Conservation (phyloP, 2,797 vertebrate species). For the Propithecus deckenii region DNA sequence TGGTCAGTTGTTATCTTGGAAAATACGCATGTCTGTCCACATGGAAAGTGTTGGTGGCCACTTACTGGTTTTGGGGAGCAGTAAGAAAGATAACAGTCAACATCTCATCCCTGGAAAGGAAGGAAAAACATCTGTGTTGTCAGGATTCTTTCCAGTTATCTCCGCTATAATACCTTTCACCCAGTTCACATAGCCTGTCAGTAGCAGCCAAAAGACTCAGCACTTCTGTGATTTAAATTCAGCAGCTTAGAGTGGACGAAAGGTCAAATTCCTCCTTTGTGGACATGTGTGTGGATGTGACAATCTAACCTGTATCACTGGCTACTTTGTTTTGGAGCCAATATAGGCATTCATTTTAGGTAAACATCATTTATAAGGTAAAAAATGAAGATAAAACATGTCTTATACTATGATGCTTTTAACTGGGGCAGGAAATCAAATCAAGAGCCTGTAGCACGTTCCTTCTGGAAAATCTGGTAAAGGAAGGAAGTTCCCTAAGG, state of each 20-base stretch:
- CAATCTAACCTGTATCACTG: not conserved
- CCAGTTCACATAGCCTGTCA: not conserved
- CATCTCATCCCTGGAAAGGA: not conserved
- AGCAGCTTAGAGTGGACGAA: not conserved
- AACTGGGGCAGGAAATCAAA: conserved; percentile 60
- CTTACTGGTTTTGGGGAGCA: not conserved
- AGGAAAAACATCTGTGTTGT: not conserved
- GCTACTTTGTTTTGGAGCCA: not conserved
- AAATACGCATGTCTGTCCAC: not conserved
- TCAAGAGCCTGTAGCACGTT: not conserved
- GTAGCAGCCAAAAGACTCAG: not conserved
- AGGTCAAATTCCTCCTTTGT: not conserved
- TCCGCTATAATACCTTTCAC: not conserved
- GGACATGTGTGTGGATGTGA: not conserved
- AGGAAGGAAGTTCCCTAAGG: conserved; percentile 38
- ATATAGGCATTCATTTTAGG: not conserved
- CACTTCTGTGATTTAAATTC: not conserved
- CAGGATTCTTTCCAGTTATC: not conserved
- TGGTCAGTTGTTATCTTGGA: not conserved
- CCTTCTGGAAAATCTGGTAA: conserved; percentile 62
- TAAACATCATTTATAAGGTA: conserved; percentile 8
- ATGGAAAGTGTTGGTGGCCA: not conserved
- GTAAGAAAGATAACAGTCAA: not conserved
- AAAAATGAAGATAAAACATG: conserved; percentile 1
- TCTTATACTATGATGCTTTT: not conserved